Evolutionary conservation across 2,113 vertebrate species (phyloP).

Genomic region (Lates calcarifer): DNA sequence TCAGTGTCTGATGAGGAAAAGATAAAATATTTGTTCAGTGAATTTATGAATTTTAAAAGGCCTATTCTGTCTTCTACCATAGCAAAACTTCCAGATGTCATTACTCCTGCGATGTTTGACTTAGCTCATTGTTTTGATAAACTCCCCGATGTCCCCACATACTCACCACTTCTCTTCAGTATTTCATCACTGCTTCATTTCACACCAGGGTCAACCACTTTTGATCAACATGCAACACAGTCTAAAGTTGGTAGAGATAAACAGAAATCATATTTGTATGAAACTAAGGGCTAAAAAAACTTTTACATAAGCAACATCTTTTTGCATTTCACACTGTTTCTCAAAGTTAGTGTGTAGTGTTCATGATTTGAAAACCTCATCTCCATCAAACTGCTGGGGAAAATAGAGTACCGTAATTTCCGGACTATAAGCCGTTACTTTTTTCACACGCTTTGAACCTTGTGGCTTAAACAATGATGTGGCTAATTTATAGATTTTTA

Average conservation of each 20-base stretch:
- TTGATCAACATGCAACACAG: not conserved
- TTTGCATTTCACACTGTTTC: too few relatives aligned
- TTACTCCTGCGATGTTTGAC: slow-evolving; percentile 63
- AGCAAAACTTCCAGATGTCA: slow-evolving; percentile 83
- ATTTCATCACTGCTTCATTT: not conserved
- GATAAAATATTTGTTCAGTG: slow-evolving; percentile 38
- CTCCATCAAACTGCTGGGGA: not conserved
- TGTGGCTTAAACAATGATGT: too few relatives aligned
- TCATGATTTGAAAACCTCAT: too few relatives aligned
- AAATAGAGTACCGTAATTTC: too few relatives aligned
- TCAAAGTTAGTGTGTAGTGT: too few relatives aligned
- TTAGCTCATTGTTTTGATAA: slow-evolving; percentile 33
- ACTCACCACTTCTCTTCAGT: slow-evolving; percentile 1
- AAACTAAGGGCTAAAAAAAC: too few relatives aligned
- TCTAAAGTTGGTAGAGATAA: too few relatives aligned
- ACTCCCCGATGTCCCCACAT: slow-evolving; percentile 14
- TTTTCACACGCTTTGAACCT: too few relatives aligned
- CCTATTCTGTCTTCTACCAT: slow-evolving; percentile 11
- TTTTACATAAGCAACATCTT: too few relatives aligned
- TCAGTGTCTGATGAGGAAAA: not conserved
- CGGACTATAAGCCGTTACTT: too few relatives aligned
- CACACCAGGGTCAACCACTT: not conserved
- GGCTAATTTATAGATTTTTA: too few relatives aligned
- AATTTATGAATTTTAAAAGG: slow-evolving; percentile 1
- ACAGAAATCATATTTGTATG: too few relatives aligned